These are phyloP conservation scores for Ephialtes manifestator DNA, from an alignment of 2,888 invertebrate species.

Conservation along the genomic window DNA sequence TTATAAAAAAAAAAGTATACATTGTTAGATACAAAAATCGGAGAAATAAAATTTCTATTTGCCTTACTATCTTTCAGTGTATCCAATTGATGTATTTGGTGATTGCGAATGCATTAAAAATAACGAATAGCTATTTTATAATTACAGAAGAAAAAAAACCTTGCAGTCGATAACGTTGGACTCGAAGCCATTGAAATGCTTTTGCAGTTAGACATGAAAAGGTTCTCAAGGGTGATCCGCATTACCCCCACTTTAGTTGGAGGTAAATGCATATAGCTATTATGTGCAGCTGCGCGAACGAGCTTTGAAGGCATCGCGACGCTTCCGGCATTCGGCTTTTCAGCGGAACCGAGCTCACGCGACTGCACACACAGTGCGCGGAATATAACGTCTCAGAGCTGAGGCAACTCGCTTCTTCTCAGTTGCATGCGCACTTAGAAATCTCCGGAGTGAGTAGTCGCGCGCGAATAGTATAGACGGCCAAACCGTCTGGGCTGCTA, in stretches of 20 bases:
- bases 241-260: neutral
- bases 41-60: too few species aligned
- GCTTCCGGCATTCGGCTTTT: slow-evolving; percentile 62
- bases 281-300: slow-evolving; percentile 53
- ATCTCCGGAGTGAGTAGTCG: slow-evolving; percentile 18
- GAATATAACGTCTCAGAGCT: slow-evolving; percentile 24
- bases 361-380: slow-evolving; percentile 27
- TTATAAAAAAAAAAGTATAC: too few species aligned
- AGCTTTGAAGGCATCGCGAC: slow-evolving; percentile 56
- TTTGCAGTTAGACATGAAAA: neutral
- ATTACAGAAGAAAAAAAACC: neutral
- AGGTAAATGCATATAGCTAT: slow-evolving; percentile 18
- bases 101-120: neutral
- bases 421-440: slow-evolving; percentile 16
- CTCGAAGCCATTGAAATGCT: slow-evolving; percentile 1
- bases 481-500: neutral
- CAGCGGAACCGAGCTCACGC: slow-evolving; percentile 46
- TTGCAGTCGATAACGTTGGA: neutral
- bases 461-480: slow-evolving; percentile 9
- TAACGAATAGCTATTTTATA: neutral
- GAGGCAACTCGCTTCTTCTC: neutral
- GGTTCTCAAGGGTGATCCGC: slow-evolving; percentile 9
- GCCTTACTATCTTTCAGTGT: too few species aligned
- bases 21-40: too few species aligned
- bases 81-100: too few species aligned